Evolutionary conservation across 2,888 invertebrate species (phyloP).

Genomic region (Caenorhabditis sp.): DNA sequence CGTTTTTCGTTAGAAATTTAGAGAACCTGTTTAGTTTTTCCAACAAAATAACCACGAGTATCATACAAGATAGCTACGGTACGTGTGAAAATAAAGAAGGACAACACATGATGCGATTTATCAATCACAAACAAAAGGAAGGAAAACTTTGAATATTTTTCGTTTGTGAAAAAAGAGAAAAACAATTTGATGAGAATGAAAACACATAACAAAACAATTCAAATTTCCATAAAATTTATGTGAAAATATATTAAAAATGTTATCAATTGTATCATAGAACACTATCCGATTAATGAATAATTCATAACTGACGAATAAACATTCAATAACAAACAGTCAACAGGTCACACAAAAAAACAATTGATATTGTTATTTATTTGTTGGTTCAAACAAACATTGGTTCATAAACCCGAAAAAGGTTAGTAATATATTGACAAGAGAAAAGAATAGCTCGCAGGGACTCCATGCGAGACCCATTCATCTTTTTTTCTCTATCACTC

Average conservation of each 20-base stretch:
- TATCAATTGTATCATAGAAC: not conserved
- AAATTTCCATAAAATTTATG: not conserved
- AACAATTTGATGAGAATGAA: not conserved
- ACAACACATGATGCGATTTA: no score
- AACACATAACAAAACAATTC: not conserved
- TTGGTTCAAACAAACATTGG: not conserved
- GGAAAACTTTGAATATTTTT: not conserved
- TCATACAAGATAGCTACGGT: no score
- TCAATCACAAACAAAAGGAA: not conserved
- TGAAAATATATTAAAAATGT: no score
- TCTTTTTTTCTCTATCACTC: not conserved
- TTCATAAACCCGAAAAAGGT: not conserved
- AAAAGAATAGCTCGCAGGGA: not conserved
- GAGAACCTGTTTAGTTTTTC: not conserved
- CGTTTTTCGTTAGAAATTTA: not conserved
- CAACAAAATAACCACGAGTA: no score
- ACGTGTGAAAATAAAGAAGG: no score
- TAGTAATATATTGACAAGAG: conserved; percentile 5
- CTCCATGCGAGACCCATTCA: not conserved
- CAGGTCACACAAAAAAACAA: not conserved
- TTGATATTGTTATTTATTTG: no score
- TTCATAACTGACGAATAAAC: not conserved
- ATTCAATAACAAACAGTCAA: not conserved
- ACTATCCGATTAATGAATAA: not conserved
- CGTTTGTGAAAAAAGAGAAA: not conserved